A percentile compares a stretch with the other conserved stretches of the same genome.
These are phyloP conservation scores for Artemia sp. DNA, from an alignment of 2,888 invertebrate genomes.

Conservation along the genomic window DNA sequence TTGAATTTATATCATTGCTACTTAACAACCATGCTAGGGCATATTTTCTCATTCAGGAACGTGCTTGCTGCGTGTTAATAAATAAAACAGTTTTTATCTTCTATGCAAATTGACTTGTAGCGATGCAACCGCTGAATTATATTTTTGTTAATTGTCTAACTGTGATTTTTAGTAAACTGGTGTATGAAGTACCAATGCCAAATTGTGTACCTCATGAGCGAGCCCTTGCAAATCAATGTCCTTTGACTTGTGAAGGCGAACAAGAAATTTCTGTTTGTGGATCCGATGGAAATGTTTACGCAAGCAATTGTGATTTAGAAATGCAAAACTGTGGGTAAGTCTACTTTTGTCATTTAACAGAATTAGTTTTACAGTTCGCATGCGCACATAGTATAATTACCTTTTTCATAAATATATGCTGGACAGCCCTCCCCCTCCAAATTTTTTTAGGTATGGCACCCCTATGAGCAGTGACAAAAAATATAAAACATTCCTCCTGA, in stretches of 20 bases:
- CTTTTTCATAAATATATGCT: too few species aligned
- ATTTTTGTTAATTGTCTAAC: not conserved
- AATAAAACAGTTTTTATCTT: too few species aligned
- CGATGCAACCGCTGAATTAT: not conserved
- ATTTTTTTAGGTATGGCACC: too few species aligned
- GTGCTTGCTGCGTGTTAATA: too few species aligned
- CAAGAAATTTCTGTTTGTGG: slow-evolving; percentile 61
- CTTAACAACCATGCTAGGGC: too few species aligned
- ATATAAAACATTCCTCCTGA: too few species aligned
- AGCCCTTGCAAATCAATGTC: slow-evolving; percentile 37
- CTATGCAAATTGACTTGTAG: not conserved
- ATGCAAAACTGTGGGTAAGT: slow-evolving; percentile 20
- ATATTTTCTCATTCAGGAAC: too few species aligned
- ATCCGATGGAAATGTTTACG: slow-evolving; percentile 56
- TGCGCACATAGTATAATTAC: too few species aligned
- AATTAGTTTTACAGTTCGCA: too few species aligned
- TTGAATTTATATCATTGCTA: too few species aligned
- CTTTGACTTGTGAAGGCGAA: slow-evolving; percentile 42
- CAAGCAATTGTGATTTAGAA: slow-evolving; percentile 20
- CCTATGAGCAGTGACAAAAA: too few species aligned
- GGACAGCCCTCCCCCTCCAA: too few species aligned
- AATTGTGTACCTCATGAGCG: slow-evolving; percentile 49
- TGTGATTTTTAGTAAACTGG: slow-evolving; percentile 51
- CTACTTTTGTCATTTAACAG: not conserved
- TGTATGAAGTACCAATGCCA: slow-evolving; percentile 78